Evolutionary conservation across 2,888 invertebrate genomes (phyloP).

Genomic region (Meiosimyza platycephala): DNA sequence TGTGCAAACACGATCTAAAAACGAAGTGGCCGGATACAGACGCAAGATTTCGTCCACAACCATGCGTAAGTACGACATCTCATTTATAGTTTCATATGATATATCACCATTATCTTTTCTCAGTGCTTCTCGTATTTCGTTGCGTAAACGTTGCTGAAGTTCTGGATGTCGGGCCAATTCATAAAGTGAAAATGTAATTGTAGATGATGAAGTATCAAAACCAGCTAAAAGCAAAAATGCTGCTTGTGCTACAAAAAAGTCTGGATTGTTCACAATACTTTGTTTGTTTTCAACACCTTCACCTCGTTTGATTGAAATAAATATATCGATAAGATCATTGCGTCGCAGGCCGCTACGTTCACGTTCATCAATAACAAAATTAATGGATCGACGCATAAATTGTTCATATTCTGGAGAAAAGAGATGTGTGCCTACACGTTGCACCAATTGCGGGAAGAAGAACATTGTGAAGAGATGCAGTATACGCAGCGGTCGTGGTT

Average conservation of each 20-base stretch:
- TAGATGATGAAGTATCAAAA: conserved; percentile 64
- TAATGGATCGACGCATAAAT: conserved; percentile 65
- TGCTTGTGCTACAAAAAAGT: conserved; percentile 61
- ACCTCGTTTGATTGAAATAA: conserved; percentile 64
- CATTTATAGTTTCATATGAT: conserved; percentile 63
- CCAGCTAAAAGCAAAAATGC: conserved; percentile 60
- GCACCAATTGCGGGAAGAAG: conserved; percentile 62
- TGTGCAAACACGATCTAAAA: conserved; percentile 61
- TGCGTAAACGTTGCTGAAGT: conserved; percentile 62
- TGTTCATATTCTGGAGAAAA: conserved; percentile 53
- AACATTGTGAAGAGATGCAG: conserved; percentile 64
- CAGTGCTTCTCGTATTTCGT: conserved; percentile 62
- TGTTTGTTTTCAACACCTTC: conserved; percentile 39
- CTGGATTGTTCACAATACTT: conserved; percentile 51
- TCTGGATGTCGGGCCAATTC: conserved; percentile 63
- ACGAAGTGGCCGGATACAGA: conserved; percentile 62
- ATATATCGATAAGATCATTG: conserved; percentile 68
- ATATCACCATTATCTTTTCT: conserved; percentile 53
- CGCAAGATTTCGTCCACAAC: conserved; percentile 62
- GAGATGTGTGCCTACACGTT: conserved; percentile 56
- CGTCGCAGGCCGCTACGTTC: conserved; percentile 61
- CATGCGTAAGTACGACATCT: conserved; percentile 67
- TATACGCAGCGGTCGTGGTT: conserved; percentile 55
- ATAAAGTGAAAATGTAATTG: conserved; percentile 66
- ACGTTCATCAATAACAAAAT: conserved; percentile 65